Conservation (phyloP, 2,797 vertebrate genomes). For the Triplophysa yarkandensis region DNA sequence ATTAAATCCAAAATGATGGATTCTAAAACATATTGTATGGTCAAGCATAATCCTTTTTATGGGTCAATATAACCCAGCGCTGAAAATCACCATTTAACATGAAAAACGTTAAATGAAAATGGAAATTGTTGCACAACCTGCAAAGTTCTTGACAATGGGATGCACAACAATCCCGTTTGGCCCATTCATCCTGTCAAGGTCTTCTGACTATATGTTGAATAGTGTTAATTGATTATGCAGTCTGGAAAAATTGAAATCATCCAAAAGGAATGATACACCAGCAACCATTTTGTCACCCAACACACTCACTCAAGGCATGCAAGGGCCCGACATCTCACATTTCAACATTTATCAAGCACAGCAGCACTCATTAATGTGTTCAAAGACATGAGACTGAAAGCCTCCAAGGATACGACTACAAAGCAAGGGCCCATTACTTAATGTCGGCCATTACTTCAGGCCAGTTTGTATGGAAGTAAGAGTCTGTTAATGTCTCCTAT, state of each 20-base stretch:
- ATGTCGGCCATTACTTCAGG: background rate
- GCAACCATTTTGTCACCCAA: slow-evolving; percentile 8
- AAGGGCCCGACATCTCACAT: slow-evolving; percentile 13
- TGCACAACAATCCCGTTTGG: no score
- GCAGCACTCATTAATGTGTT: slow-evolving; percentile 28
- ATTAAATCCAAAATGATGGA: no score
- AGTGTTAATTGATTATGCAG: slow-evolving; percentile 6
- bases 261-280: slow-evolving; percentile 34
- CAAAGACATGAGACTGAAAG: slow-evolving; percentile 13
- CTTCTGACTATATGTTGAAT: background rate
- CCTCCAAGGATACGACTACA: background rate
- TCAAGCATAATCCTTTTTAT: no score
- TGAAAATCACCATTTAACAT: no score
- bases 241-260: slow-evolving; percentile 43
- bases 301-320: slow-evolving; percentile 18
- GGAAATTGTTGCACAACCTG: no score
- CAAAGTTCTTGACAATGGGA: no score
- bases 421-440: background rate
- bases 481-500: background rate
- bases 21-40: no score
- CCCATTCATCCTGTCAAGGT: no score
- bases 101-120: no score
- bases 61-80: no score
- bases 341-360: slow-evolving; percentile 13
- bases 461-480: background rate